Evolutionary conservation across 2,797 vertebrate species (phyloP).

Genomic region (Thamnophis elegans): DNA sequence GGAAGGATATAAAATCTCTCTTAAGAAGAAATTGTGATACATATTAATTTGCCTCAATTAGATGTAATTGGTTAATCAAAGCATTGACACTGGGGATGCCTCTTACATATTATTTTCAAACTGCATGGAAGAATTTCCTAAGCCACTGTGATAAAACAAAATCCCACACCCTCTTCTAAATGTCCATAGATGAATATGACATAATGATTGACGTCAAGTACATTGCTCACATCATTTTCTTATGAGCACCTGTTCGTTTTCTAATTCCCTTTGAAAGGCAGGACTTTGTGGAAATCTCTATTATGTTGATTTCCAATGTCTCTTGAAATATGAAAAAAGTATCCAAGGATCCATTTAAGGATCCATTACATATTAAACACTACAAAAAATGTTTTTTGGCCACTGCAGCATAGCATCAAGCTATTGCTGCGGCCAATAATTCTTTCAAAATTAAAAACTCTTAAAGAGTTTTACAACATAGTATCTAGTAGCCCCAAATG

Average conservation of each 20-base stretch:
- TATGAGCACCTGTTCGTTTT: constrained; percentile 19
- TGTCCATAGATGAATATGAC: fast-evolving
- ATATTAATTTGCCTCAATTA: constrained; percentile 57
- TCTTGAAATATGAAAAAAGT: constrained; percentile 27
- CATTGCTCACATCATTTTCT: constrained; percentile 17
- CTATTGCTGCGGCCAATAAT: neutral
- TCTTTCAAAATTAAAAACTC: neutral
- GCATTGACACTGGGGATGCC: constrained; percentile 48
- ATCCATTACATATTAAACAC: constrained; percentile 58
- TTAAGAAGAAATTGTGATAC: constrained; percentile 51
- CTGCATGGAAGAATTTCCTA: constrained; percentile 41
- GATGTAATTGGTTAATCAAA: constrained; percentile 62
- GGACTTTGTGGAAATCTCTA: constrained; percentile 31
- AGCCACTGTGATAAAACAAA: constrained; percentile 8
- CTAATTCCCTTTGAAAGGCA: constrained; percentile 31
- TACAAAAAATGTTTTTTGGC: constrained; percentile 34
- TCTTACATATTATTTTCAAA: constrained; percentile 37
- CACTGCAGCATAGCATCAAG: neutral
- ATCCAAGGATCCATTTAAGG: constrained; percentile 24
- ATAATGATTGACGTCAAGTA: constrained; percentile 3
- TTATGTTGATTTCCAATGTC: constrained; percentile 59
- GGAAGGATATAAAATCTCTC: constrained; percentile 44
- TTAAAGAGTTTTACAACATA: constrained; percentile 4
- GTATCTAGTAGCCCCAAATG: constrained; percentile 45
- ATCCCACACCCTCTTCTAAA: neutral